Conservation (phyloP, 2,113 vertebrate species). For the Dasyprocta punctata region DNA sequence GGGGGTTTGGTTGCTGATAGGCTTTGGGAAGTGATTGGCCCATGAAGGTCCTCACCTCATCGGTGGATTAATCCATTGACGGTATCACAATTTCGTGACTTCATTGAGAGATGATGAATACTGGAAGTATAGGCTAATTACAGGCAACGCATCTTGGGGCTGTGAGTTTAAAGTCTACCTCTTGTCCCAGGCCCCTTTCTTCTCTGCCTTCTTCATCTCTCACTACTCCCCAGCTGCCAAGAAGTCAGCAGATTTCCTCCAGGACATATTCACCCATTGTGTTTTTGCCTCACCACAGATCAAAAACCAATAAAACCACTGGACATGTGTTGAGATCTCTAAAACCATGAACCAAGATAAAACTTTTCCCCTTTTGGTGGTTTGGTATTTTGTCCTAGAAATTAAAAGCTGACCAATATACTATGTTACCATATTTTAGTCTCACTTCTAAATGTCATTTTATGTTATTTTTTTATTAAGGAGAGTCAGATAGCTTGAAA, state of each 20-base stretch:
- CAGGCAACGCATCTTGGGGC: neutral
- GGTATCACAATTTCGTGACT: neutral
- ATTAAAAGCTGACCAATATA: neutral
- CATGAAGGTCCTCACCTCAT: neutral
- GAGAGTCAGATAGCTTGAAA: neutral
- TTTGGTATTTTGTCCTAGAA: neutral
- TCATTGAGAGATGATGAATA: neutral
- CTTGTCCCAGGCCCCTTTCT: neutral
- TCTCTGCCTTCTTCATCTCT: neutral
- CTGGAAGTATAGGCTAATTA: neutral
- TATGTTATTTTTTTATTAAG: neutral
- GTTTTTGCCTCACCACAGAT: neutral
- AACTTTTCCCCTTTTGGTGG: neutral
- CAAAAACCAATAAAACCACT: neutral
- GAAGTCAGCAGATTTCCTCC: neutral
- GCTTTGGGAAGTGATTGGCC: neutral
- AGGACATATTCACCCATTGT: neutral
- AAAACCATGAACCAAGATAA: neutral
- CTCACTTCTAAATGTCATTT: neutral
- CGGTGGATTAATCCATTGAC: neutral
- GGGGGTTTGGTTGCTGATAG: too few species aligned
- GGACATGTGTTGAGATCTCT: neutral
- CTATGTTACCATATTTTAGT: conserved; percentile 1
- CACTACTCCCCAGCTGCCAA: neutral
- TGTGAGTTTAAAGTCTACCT: neutral